Conservation (phyloP, 2,113 vertebrate species). For the Lontra canadensis region DNA sequence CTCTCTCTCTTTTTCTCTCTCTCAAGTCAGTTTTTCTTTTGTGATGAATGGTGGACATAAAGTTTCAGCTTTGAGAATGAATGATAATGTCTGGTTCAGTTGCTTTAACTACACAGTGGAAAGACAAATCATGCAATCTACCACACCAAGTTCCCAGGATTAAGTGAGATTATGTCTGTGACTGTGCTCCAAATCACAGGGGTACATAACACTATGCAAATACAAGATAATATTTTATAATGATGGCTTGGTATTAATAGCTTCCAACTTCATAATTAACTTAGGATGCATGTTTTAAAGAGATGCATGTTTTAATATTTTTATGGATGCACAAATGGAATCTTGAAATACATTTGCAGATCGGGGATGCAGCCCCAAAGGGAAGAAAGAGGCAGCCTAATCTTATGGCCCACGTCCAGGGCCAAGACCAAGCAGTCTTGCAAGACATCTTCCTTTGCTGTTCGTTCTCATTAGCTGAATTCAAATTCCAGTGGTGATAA, state of each 20-base stretch:
- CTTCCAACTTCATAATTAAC: conserved; percentile 47
- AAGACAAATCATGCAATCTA: background rate
- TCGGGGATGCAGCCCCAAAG: background rate
- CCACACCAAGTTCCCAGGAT: background rate
- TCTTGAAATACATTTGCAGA: conserved; percentile 21
- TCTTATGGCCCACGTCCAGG: background rate
- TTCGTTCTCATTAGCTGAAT: conserved; percentile 66
- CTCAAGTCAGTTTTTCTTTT: background rate
- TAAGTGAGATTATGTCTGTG: background rate
- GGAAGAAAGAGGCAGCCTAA: background rate
- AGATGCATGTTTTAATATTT: conserved; percentile 30
- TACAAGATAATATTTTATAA: conserved; percentile 18
- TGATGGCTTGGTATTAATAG: conserved; percentile 14
- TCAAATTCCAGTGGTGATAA: conserved; percentile 71
- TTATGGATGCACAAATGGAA: background rate
- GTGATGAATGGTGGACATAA: background rate
- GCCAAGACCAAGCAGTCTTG: background rate
- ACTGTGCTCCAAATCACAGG: background rate
- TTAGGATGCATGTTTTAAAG: background rate
- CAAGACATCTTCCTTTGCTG: conserved; percentile 12
- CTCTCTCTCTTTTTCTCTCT: background rate
- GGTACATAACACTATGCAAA: background rate
- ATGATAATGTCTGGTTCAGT: background rate
- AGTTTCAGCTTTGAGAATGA: background rate
- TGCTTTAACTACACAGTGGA: background rate